Percentiles rank a stretch among this genome's conserved stretches.
phyloP scores from a whole-genome alignment of 2,888 invertebrate genomes.

The Drosophila borealis region DNA sequence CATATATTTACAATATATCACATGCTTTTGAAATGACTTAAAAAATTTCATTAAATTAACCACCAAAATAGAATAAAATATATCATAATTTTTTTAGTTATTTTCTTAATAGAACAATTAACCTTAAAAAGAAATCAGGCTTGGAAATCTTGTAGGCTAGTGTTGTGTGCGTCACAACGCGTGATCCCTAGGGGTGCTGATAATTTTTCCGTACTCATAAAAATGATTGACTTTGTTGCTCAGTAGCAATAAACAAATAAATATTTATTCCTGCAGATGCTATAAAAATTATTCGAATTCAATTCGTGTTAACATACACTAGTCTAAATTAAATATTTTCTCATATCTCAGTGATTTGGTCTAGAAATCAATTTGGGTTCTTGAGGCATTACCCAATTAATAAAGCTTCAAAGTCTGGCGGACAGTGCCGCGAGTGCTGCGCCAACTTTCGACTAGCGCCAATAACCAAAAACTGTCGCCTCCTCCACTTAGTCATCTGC shows the following conservation, averaged over 20 bases:
- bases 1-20: too few species aligned
- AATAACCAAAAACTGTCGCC: constrained; percentile 7
- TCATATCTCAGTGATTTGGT: too few species aligned
- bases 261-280: too few species aligned
- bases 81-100: neutral
- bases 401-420: constrained; percentile 1
- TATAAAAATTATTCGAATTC: neutral
- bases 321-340: too few species aligned
- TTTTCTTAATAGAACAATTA: too few species aligned
- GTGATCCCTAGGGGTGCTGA: neutral
- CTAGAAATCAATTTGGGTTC: neutral
- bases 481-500: constrained; percentile 18
- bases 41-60: too few species aligned
- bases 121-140: too few species aligned
- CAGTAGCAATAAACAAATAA: neutral
- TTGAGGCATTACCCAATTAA: constrained; percentile 11
- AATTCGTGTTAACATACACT: too few species aligned
- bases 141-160: neutral
- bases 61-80: neutral
- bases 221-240: neutral
- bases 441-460: neutral
- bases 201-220: too few species aligned
- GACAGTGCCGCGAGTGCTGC: neutral
- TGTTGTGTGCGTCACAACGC: neutral
- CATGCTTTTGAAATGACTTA: too few species aligned